Evolutionary conservation across 2,888 invertebrate genomes (phyloP).

Genomic region (Eupithecia subfuscata): DNA sequence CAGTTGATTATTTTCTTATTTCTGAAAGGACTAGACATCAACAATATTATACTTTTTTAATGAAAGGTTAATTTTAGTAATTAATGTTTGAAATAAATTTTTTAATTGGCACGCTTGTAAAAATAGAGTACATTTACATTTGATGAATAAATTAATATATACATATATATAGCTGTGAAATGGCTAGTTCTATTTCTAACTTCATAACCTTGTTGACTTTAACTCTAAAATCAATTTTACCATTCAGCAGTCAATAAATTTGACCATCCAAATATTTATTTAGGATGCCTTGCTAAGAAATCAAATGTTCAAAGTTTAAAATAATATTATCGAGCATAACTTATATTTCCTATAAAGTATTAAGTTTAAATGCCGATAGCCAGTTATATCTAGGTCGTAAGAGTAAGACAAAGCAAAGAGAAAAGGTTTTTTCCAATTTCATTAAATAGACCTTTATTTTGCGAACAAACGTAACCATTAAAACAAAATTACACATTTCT

Average conservation of each 20-base stretch:
- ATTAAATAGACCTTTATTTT: constrained; percentile 37
- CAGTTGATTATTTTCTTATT: background rate
- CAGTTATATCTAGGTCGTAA: background rate
- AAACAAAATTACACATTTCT: constrained; percentile 60
- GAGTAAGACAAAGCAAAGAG: background rate
- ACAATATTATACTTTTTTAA: background rate
- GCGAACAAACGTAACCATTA: constrained; percentile 48
- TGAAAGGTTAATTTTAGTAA: too few species aligned
- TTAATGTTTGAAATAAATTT: too few species aligned
- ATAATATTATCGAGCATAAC: constrained; percentile 10
- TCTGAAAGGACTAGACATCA: background rate
- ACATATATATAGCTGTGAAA: background rate
- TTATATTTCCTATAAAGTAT: background rate
- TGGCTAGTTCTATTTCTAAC: background rate
- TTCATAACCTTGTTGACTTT: background rate
- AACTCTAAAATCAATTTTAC: constrained; percentile 11
- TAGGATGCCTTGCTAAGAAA: constrained; percentile 13
- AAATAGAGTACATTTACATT: too few species aligned
- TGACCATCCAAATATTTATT: constrained; percentile 12
- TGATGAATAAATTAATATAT: background rate
- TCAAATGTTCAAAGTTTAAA: constrained; percentile 7
- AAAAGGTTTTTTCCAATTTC: background rate
- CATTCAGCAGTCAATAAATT: constrained; percentile 1
- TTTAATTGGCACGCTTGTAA: too few species aligned
- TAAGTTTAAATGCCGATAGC: background rate